Evolutionary conservation across 23 tunicate genomes (phyloP).

Genomic region (Trididemnum clinides): DNA sequence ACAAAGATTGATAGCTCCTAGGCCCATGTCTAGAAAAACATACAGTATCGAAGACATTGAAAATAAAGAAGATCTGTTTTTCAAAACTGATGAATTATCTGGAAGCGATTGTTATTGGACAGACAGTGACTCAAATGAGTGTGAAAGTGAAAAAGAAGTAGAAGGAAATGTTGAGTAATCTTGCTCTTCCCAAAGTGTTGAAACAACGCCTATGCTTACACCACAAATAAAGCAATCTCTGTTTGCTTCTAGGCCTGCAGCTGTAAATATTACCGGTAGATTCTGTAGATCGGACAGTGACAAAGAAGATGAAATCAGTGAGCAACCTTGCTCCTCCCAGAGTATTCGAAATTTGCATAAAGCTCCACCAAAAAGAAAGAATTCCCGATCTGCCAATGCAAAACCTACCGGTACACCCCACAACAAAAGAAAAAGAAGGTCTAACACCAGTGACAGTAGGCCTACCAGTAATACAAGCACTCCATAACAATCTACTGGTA

Average conservation of each 20-base stretch:
- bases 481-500: conserved; percentile 13
- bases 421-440: conserved; percentile 27
- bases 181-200: conserved; percentile 13
- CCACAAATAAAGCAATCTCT: conserved; percentile 19
- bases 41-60: conserved; percentile 28
- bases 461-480: conserved; percentile 17
- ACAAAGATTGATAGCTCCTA: conserved; percentile 7
- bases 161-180: conserved; percentile 10
- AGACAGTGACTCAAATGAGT: conserved; percentile 33
- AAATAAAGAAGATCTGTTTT: conserved; percentile 28
- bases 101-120: conserved; percentile 35
- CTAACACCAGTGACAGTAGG: conserved; percentile 29
- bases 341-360: conserved; percentile 25
- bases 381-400: conserved; percentile 24
- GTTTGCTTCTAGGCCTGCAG: conserved; percentile 30
- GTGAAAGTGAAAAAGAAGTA: conserved; percentile 3
- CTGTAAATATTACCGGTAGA: conserved; percentile 26
- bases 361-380: conserved; percentile 18
- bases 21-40: conserved; percentile 15
- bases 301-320: conserved; percentile 11
- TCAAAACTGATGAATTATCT: conserved; percentile 30
- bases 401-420: conserved; percentile 34
- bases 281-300: conserved; percentile 11
- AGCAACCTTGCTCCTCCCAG: conserved; percentile 31
- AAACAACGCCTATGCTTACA: too few relatives aligned